These are phyloP conservation scores for Trissolcus basalis DNA, from an alignment of 1,140 invertebrate species.

Conservation along the genomic window DNA sequence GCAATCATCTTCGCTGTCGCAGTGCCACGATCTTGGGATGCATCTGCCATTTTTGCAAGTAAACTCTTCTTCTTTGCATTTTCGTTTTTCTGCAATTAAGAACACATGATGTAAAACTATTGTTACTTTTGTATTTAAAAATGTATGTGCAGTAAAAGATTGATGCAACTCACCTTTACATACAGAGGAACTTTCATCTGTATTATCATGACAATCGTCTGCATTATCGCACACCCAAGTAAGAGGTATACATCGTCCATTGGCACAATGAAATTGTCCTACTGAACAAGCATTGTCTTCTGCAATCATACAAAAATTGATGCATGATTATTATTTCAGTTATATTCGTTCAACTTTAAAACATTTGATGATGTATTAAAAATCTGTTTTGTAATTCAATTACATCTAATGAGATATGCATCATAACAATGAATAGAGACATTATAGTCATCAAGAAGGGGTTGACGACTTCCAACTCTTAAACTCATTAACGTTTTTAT, in stretches of 20 bases:
- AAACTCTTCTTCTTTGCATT: constrained; percentile 82
- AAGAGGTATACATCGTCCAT: constrained; percentile 88
- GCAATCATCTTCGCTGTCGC: constrained; percentile 87
- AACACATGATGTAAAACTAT: too few relatives aligned
- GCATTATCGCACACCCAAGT: constrained; percentile 87
- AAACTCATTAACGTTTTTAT: too few relatives aligned
- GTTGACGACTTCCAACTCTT: too few relatives aligned
- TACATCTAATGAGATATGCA: too few relatives aligned
- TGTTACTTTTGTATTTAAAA: too few relatives aligned
- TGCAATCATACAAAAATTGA: constrained; percentile 50
- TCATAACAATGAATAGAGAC: too few relatives aligned
- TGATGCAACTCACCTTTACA: constrained; percentile 80
- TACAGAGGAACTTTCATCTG: constrained; percentile 83
- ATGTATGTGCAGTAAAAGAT: too few relatives aligned
- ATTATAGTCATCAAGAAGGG: too few relatives aligned
- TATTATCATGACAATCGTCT: constrained; percentile 87
- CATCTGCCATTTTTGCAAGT: constrained; percentile 85
- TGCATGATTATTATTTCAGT: too few relatives aligned
- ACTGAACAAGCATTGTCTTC: constrained; percentile 78
- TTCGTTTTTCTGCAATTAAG: constrained; percentile 78
- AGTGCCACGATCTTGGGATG: constrained; percentile 85
- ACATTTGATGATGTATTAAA: too few relatives aligned
- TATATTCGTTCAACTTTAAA: too few relatives aligned
- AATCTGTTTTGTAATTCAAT: too few relatives aligned
- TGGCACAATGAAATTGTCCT: constrained; percentile 85